Evolutionary conservation across 2,113 vertebrate species (phyloP), one percentile per base, ranked within the genome.

Genomic region (Otus sunia): DNA sequence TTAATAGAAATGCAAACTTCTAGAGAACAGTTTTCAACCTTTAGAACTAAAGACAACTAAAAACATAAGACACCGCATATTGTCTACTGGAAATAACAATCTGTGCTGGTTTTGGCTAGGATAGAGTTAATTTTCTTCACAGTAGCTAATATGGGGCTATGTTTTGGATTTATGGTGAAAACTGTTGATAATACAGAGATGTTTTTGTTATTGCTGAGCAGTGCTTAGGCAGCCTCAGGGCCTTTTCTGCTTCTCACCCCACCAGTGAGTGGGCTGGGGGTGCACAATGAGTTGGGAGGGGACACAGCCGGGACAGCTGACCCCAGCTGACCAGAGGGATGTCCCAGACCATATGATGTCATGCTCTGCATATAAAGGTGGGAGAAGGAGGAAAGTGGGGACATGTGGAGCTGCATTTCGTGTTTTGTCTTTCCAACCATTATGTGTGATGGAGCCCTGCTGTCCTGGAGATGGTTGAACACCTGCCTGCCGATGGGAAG

Each of bases 361-460:
- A 8, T 26, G 19, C 6, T 63, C 30, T 41, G 41, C 26, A 39
- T 11, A 37, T 23, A 78, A 68, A 81, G 53, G 10, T 25, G 18
- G 12, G 6, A 49, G 29, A 15, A 37, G n/a, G 3, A 43, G 11
- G 37, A 66, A 55, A 7, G 5, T 8, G 1, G 7, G 3, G 6
- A 59, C 10, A 1, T 56, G 43, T 3, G 6, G 30, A 52, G 26
- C 7, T n/a, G n/a, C n/a, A n/a, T n/a, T n/a, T n/a, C n/a, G 25
- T 0, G 1, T 29, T 50, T 69, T 74, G 29, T 50, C 50, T 83
- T 83, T 27, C 10, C 30, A 83, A 66, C 9, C 0, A 2, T 34
- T 23, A 36, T 0, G 4, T 0, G 0, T 23, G 53, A n/a, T 12
- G 26, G 8, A 64, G 39, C 0, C 0, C 26, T 36, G 36, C 34